Base-by-base conservation (phyloP, 1,140 invertebrate species). In the Ceratina calcarata region DNA sequence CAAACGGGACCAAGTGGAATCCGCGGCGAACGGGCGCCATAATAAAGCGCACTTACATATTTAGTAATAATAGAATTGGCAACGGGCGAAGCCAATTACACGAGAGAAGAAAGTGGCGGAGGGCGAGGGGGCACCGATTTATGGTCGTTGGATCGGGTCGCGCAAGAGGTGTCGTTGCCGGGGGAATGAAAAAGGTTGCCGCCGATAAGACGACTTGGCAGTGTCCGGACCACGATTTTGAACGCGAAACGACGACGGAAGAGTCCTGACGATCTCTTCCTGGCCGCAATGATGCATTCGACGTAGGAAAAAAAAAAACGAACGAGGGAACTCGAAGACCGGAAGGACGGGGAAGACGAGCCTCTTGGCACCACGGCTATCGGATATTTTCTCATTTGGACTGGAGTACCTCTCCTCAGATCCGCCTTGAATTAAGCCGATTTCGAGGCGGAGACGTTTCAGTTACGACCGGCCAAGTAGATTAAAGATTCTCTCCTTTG, bases 41-140 rank as follows among this genome's bases (percentile, higher is more conserved):
- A 80, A 81, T 81, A 62, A 81, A 84, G 51, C 57, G 60, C 61
- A 74, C 74, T 37, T 82, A 84, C 74, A 62, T 75, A 81, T 87
- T 84, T 84, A 84, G 74, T 68, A 75, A 78, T 87, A 84, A 83
- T 86, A 74, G 65, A 81, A 84, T 82, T 87, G 85, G 85, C 85
- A 86, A 61, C 61, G 53, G 45, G n/a, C 70, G 51, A 67, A 51
- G 32, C 66, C 81, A 78, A 85, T 76, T 82, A 82, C 62, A 69
- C 53, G 57, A 79, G 57, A 24, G 22, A 72, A 67, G 78, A 77
- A 83, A 75, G 27, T 51, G 61, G 62, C 37, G 37, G 53, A 15
- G 57, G n/a, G 24, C 32, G 57, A 27, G 51, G 65, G 71, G 53
- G 70, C 13, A 55, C 69, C 61, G 62, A 86, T 80, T 78, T 86